phyloP scores from a whole-genome alignment of 2,888 invertebrate genomes.

The Epirrita christyi region DNA sequence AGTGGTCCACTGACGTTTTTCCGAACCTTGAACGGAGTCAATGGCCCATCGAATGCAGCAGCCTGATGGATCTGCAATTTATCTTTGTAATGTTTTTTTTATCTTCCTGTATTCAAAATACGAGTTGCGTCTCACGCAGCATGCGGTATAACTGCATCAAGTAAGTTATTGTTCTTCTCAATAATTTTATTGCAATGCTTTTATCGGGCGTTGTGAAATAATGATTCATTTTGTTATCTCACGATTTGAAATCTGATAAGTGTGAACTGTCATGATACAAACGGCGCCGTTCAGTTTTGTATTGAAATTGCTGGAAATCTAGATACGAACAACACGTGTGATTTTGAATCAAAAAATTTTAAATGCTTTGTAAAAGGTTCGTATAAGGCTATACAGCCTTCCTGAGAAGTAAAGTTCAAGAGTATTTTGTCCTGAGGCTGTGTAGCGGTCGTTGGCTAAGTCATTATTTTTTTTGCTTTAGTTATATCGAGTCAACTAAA shows the following conservation, averaged over 20 bases:
- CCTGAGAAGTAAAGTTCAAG: slow-evolving; percentile 16
- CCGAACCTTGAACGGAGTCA: slow-evolving; percentile 37
- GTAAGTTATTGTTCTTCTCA: slow-evolving; percentile 9
- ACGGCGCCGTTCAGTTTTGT: slow-evolving; percentile 13
- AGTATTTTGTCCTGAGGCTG: background rate
- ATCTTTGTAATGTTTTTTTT: slow-evolving; percentile 3
- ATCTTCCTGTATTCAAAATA: slow-evolving; percentile 3
- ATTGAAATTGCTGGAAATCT: slow-evolving; percentile 20
- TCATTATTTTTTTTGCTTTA: slow-evolving; percentile 49
- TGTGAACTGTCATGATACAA: slow-evolving; percentile 13
- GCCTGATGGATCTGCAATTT: slow-evolving; percentile 7
- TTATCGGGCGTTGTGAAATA: slow-evolving; percentile 17
- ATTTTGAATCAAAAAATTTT: slow-evolving; percentile 4
- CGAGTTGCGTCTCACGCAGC: slow-evolving; percentile 3
- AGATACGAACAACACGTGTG: slow-evolving; percentile 7
- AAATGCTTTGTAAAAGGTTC: background rate
- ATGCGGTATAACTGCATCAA: slow-evolving; percentile 13
- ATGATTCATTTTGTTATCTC: slow-evolving; percentile 31
- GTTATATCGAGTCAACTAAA: slow-evolving; percentile 51
- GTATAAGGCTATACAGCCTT: too few relatives aligned
- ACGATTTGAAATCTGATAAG: slow-evolving; percentile 25
- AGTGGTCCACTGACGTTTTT: slow-evolving; percentile 30
- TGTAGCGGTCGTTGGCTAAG: slow-evolving; percentile 35
- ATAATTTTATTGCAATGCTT: slow-evolving; percentile 19
- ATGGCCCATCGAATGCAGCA: slow-evolving; percentile 29